Evolutionary conservation across 2,113 vertebrate genomes (phyloP).

Genomic region (Pipa parva): DNA sequence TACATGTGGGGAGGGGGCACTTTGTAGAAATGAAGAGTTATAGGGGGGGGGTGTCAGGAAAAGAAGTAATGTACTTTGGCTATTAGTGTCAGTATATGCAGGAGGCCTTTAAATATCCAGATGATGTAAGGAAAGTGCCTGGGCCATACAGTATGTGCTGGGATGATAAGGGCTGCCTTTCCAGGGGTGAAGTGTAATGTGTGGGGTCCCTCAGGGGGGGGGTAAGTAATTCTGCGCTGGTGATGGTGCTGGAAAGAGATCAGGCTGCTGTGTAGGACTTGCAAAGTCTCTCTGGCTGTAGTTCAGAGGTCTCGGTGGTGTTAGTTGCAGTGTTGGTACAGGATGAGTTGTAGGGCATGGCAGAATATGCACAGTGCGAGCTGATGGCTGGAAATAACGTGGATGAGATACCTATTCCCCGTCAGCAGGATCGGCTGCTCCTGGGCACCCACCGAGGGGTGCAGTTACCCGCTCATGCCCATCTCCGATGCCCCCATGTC

Average conservation of each 20-base stretch:
- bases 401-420: neutral
- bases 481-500: constrained; percentile 22
- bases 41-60: neutral
- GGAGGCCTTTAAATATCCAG: too few relatives aligned
- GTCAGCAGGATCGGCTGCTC: neutral
- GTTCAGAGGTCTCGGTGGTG: neutral
- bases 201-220: too few relatives aligned
- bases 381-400: neutral
- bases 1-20: too few relatives aligned
- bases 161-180: neutral
- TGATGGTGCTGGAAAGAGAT: neutral
- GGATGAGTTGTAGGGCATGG: neutral
- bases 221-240: neutral
- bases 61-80: too few relatives aligned
- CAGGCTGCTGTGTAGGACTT: neutral
- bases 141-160: neutral
- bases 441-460: constrained; percentile 11
- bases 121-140: neutral
- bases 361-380: neutral
- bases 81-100: too few relatives aligned
- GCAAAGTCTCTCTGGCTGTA: neutral
- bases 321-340: neutral
- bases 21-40: neutral
- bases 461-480: constrained; percentile 7
- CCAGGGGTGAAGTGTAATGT: neutral